Evolutionary conservation across 2,113 vertebrate species (phyloP), one percentile per base, ranked within the genome.

Genomic region (Forbesichthys papilliferus): DNA sequence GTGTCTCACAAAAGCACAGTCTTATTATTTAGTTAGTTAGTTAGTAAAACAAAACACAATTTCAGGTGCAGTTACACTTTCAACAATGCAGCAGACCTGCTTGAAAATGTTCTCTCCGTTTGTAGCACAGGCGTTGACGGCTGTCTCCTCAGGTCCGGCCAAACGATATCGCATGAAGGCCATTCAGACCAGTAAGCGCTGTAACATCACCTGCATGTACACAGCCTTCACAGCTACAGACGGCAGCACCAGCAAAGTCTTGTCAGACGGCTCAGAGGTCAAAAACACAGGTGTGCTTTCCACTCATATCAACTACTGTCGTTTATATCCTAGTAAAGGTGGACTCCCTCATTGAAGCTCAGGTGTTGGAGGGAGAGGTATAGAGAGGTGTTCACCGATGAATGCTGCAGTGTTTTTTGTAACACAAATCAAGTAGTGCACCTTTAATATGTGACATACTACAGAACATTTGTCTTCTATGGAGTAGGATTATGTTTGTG

Each of bases 171-270:
- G 95, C 73, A 91, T 95, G 81, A 97, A 96, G 88, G 96, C 96
- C 0, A 85, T 96, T 75, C 97, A 99, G 90, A 97, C 97, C 54
- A 99, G 97, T 86, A 99, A 96, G 85, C 94, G 94, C 57, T 97
- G 95, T 78, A 95, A 93, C n/a, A 94, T 94, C 68, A 89, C 94
- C 66, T 96, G 94, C 73, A 92, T 94, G 77, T 99, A 96, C 86
- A 99, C 97, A 1, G 87, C 90, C 77, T 92, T 95, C 20, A 89
- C 93, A 47, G 92, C 95, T 0, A 89, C 95, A 16, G 94, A 98
- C 0, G 68, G 82, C n/a, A 82, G 80, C 80, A 83, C 91, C 0
- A 91, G 88, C 55, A 92, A 92, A 55, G 83, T 73, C 14, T 68
- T 94, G 42, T 70, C 87, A 0, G 56, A 86, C 0, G 81, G 55